These are phyloP conservation scores for Pao palembangensis DNA, from an alignment of 2,113 vertebrate species.

Conservation along the genomic window DNA sequence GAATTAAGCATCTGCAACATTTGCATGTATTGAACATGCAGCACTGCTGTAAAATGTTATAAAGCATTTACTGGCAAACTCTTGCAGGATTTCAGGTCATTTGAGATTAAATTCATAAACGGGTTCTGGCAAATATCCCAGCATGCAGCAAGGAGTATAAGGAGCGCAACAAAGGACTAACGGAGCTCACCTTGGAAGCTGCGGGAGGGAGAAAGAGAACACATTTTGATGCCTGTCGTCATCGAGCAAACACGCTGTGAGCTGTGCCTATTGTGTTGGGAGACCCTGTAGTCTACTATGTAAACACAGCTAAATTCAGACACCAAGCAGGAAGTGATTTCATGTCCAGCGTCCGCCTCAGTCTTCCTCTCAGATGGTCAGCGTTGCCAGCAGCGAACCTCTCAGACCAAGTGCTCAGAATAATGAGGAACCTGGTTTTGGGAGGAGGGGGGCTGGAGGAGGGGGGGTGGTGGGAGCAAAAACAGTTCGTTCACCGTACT, in stretches of 20 bases:
- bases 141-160: conserved; percentile 35
- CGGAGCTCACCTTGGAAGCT: conserved; percentile 3
- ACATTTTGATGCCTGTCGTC: conserved; percentile 46
- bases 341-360: conserved; percentile 54
- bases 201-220: conserved; percentile 2
- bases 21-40: too few relatives aligned
- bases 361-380: conserved; percentile 64
- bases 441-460: neutral
- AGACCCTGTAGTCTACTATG: conserved; percentile 29
- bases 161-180: conserved; percentile 17
- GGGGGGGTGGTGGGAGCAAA: neutral
- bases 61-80: too few relatives aligned
- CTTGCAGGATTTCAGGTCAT: too few relatives aligned
- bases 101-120: too few relatives aligned
- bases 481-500: neutral
- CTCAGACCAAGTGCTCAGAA: conserved; percentile 4
- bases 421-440: neutral
- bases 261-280: conserved; percentile 53
- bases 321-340: conserved; percentile 61
- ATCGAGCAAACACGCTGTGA: conserved; percentile 47
- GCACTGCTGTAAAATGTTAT: too few relatives aligned
- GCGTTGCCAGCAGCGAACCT: conserved; percentile 15
- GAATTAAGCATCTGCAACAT: too few relatives aligned
- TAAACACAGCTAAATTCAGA: conserved; percentile 69
- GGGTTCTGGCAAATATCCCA: conserved; percentile 16